Evolutionary conservation across 2,797 vertebrate species (phyloP), one percentile per base, ranked within the genome.

Genomic region (Muraenolepis orangiensis): DNA sequence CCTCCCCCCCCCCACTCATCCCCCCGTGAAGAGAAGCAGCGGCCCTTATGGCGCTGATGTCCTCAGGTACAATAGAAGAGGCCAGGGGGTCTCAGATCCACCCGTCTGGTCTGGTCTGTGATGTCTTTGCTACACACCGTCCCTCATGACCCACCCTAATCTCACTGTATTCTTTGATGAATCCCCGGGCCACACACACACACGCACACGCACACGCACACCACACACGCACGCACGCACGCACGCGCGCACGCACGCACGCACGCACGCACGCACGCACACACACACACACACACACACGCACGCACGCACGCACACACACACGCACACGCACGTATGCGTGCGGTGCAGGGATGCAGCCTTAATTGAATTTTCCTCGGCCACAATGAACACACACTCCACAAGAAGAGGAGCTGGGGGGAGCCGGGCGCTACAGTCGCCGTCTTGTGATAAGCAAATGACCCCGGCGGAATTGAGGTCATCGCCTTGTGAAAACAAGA

Each of bases 391-490:
- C 92, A 93, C 92, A 88, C 91, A 89, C 87, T 90, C 91, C 12
- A 20, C 81, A 89, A 88, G n/a, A n/a, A n/a, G n/a, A n/a, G n/a
- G n/a, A n/a, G n/a, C n/a, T n/a, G n/a, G n/a, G 85, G 42, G 42
- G 42, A 90, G 8, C 90, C 87, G 91, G 79, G 75, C 91, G 93
- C 91, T 93, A 89, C 88, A 93, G 89, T 93, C 88, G 73, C 86
- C 88, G 91, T 93, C 90, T 95, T 51, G 94, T 94, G 95, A 96
- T 96, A 96, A 95, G 93, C 95, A 95, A 94, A 90, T 93, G 95
- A 95, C 95, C 95, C 90, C 79, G 83, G 86, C 89, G 94, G 95
- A 95, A 96, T 96, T 96, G 95, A 94, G 95, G 95, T 96, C 95
- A 95, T 87, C 83, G 87, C 84, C 90, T n/a, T 92, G 92, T 79